Conservation (phyloP, 1,140 invertebrate species). For the Achatina immaculata region DNA sequence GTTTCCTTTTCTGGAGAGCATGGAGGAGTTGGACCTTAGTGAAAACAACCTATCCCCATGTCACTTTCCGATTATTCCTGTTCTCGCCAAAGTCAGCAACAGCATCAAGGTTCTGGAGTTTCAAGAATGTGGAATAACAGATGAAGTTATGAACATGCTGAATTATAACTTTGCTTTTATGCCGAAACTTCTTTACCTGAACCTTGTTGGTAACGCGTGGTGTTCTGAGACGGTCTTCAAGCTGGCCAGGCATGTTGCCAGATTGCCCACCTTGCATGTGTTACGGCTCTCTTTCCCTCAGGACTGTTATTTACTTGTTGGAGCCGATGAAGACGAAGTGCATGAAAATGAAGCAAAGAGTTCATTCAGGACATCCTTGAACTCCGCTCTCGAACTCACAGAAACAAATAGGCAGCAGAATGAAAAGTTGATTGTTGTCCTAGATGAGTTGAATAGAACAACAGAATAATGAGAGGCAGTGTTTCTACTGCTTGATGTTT, state of each 20-base stretch:
- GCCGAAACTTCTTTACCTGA: conserved; percentile 42
- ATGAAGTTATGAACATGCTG: conserved; percentile 35
- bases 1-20: conserved; percentile 45
- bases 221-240: conserved; percentile 23
- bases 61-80: conserved; percentile 33
- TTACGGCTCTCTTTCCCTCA: conserved; percentile 43
- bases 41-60: conserved; percentile 53
- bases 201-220: conserved; percentile 42
- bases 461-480: not conserved
- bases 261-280: conserved; percentile 33
- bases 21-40: conserved; percentile 59
- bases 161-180: conserved; percentile 33
- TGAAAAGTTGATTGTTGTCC: not conserved
- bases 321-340: conserved; percentile 26
- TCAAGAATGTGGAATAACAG: conserved; percentile 44
- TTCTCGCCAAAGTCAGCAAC: conserved; percentile 36
- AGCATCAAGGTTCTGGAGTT: conserved; percentile 47
- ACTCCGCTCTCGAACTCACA: not conserved
- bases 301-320: conserved; percentile 39
- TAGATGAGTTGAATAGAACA: conserved; percentile 1
- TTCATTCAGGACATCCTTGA: not conserved
- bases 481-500: not conserved
- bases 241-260: conserved; percentile 30
- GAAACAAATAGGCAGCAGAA: conserved; percentile 3
- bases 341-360: not conserved